These are phyloP conservation scores for Drosophila yakuba DNA, from an alignment of 1,140 invertebrate genomes.

Conservation along the genomic window DNA sequence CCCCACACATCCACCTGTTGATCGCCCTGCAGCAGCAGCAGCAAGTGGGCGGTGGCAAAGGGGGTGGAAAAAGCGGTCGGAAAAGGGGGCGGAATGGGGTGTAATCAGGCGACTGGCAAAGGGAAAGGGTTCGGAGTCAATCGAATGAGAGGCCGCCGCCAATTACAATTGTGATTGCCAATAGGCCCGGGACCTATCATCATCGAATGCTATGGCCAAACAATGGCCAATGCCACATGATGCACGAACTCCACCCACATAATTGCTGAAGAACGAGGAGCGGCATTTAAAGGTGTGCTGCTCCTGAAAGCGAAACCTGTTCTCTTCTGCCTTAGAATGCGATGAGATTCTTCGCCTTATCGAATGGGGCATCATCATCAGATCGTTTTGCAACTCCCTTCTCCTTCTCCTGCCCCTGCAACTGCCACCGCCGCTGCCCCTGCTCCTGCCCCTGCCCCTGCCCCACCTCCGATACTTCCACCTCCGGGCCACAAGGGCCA, in stretches of 20 bases:
- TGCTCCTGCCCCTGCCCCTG: no score
- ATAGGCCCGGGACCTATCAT: constrained; percentile 74
- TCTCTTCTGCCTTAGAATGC: constrained; percentile 20
- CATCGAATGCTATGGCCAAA: constrained; percentile 63
- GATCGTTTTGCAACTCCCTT: not conserved
- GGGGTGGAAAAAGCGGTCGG: not conserved
- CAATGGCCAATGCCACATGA: constrained; percentile 76
- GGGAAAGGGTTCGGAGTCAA: constrained; percentile 14
- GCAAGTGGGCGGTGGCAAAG: not conserved
- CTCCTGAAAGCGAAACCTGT: not conserved
- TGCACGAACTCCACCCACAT: constrained; percentile 76
- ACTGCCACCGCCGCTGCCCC: not conserved
- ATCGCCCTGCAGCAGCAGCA: not conserved
- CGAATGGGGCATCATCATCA: constrained; percentile 5
- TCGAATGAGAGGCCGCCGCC: constrained; percentile 54
- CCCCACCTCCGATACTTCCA: no score
- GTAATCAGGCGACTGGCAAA: no score
- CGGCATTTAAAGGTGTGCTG: constrained; percentile 9
- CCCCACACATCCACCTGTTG: constrained; percentile 31
- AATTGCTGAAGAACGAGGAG: constrained; percentile 36
- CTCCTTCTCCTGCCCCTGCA: constrained; percentile 8
- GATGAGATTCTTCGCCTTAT: constrained; percentile 15
- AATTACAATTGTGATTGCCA: constrained; percentile 73
- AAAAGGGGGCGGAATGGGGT: not conserved
- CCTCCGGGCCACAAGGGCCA: constrained; percentile 9